phyloP scores from a whole-genome alignment of 1,140 invertebrate genomes.

The Drosophila quadrilineata region DNA sequence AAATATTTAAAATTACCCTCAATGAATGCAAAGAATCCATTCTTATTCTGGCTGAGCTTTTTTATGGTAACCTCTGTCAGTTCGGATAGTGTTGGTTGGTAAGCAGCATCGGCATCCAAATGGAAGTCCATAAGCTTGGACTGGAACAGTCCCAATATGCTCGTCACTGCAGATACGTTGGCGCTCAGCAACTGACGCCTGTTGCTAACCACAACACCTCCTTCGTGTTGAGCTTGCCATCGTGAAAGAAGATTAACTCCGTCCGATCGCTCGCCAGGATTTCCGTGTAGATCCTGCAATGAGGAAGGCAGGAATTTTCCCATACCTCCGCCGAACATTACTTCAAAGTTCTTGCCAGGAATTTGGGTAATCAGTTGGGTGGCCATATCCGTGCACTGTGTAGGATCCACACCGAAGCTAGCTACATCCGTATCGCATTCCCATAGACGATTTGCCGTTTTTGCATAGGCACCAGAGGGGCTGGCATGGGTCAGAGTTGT shows the following conservation, averaged over 20 bases:
- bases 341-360: slow-evolving; percentile 83
- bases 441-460: slow-evolving; percentile 89
- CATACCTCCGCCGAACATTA: slow-evolving; percentile 87
- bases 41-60: slow-evolving; percentile 85
- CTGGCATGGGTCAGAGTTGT: slow-evolving; percentile 77
- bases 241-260: slow-evolving; percentile 82
- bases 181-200: slow-evolving; percentile 81
- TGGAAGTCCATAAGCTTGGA: slow-evolving; percentile 82
- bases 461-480: slow-evolving; percentile 70
- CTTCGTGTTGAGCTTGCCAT: slow-evolving; percentile 80
- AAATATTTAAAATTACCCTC: slow-evolving; percentile 84
- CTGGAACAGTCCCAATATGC: slow-evolving; percentile 82
- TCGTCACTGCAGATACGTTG: slow-evolving; percentile 81
- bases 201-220: slow-evolving; percentile 83
- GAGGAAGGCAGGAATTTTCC: slow-evolving; percentile 83
- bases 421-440: slow-evolving; percentile 86
- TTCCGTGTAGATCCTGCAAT: slow-evolving; percentile 82
- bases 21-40: slow-evolving; percentile 88
- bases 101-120: slow-evolving; percentile 82
- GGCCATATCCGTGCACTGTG: slow-evolving; percentile 82
- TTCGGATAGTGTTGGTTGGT: slow-evolving; percentile 86
- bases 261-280: slow-evolving; percentile 82
- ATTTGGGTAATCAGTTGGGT: slow-evolving; percentile 85
- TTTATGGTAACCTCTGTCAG: slow-evolving; percentile 87
- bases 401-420: slow-evolving; percentile 64